Evolutionary conservation across 2,797 vertebrate genomes (phyloP), one percentile per base, ranked within the genome.

Genomic region (Fistularia tabacaria): DNA sequence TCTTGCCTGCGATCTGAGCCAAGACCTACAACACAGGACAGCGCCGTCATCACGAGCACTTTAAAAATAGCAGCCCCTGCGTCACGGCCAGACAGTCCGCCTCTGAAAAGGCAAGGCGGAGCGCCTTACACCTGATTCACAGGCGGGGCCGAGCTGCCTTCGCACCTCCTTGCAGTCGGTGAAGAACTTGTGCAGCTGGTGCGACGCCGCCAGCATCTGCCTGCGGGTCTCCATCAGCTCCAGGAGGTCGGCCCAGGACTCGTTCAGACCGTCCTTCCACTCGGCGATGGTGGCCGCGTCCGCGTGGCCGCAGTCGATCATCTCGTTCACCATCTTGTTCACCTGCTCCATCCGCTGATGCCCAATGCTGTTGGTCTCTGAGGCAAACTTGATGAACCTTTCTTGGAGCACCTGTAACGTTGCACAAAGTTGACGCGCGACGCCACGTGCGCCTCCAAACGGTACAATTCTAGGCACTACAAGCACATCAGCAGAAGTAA

Each of bases 241-340:
- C 49, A 96, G 89, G 11, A 98, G 91, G 83, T 97, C 95, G 0
- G 95, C 95, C 95, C 95, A 98, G 1, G 95, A 93, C 74, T 98
- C 95, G 0, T 97, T 97, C 66, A 98, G 86, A 0, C 93, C 90
- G 9, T 97, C 95, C 73, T 98, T 98, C 95, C 95, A 98, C 86
- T 98, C 95, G 0, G 95, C 95, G 3, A 97, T 93, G 10, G 93
- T 94, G 79, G 95, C 94, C 0, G 93, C 92, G 8, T 95, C 94
- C 0, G 93, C 82, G 56, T 98, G 95, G 38, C 95, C 94, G 0
- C 92, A 93, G 1, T 94, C 87, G 5, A 98, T 97, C 82, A 97
- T 93, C 60, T 94, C 92, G 0, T 95, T 94, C 11, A 94, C 95
- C 90, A 93, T 86, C 7, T 82, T 81, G n/a, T 96, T 97, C 62